Percentiles rank a stretch among this genome's conserved stretches.
Conservation (phyloP, 2,888 invertebrate genomes). For the Ichneumoninae sp. region DNA sequence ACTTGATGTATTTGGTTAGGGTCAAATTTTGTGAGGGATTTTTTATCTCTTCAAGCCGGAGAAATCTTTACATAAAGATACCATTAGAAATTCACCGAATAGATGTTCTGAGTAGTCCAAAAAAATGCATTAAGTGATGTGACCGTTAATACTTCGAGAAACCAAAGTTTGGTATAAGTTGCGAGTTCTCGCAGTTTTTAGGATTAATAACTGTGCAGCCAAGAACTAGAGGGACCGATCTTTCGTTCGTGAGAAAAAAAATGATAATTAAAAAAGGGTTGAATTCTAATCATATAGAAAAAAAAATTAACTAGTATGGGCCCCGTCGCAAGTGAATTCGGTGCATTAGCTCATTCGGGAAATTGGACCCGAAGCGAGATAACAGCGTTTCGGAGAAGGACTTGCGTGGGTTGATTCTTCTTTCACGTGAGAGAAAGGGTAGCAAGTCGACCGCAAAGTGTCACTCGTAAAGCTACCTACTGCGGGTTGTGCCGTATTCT, state of each 20-base stretch:
- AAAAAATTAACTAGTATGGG: background rate
- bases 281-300: background rate
- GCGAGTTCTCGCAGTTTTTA: background rate
- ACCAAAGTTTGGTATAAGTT: background rate
- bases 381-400: background rate
- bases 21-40: too few relatives aligned
- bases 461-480: conserved; percentile 26
- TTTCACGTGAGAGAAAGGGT: conserved; percentile 49
- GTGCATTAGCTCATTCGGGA: conserved; percentile 30
- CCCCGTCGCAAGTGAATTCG: conserved; percentile 24
- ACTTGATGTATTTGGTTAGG: too few relatives aligned
- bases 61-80: too few relatives aligned
- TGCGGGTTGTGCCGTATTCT: background rate
- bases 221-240: background rate
- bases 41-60: too few relatives aligned
- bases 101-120: background rate
- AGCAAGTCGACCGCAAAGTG: conserved; percentile 57
- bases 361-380: conserved; percentile 30
- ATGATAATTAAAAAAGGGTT: background rate
- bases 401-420: conserved; percentile 21
- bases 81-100: too few relatives aligned
- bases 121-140: background rate
- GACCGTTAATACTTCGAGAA: background rate
- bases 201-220: background rate
- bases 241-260: background rate